Evolutionary conservation across 2,113 vertebrate genomes (phyloP), one percentile per base, ranked within the genome.

Genomic region (Dasyornis broadbenti): DNA sequence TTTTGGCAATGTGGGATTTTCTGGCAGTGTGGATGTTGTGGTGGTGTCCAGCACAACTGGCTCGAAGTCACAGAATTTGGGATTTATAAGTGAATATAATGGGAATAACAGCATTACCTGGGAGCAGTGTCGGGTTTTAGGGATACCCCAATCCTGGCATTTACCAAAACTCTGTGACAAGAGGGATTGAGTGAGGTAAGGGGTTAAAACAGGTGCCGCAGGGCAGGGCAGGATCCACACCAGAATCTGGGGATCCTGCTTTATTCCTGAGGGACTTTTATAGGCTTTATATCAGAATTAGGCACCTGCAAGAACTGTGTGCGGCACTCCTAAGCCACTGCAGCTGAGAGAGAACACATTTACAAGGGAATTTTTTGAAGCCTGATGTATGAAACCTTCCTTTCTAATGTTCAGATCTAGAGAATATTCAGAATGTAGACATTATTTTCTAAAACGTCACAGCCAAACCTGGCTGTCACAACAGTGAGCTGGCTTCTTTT

Each of bases 41-140:
- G 39, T 7, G 3, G 7, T 4, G 17, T 13, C 50, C 1, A 1
- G 20, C 53, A 63, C 53, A 65, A 24, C 3, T 9, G 63, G 33
- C 45, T 61, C 31, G 3, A 24, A 70, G 65, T 5, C 16, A 37
- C 23, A 44, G 73, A 52, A 63, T 47, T 8, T 70, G 50, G 72
- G 17, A 54, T 61, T 89, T 72, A 0, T 5, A 9, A 24, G 60
- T 4, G 15, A 14, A 4, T 4, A 0, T 6, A 12, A 59, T 3
- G 21, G 61, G 69, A 59, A 20, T 8, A 47, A 22, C 45, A 45
- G 69, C 4, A 22, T 33, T 12, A 53, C 39, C 39, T 20, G 73
- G 40, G 12, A 64, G 0, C 8, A 1, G 4, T 0, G 27, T 2
- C 31, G 3, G 2, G 15, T 21, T 42, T 40, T 5, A 37, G n/a